Evolutionary conservation across 92 coral and sea anemone species (phyloP).

Genomic region (Epizoanthus stellaris): DNA sequence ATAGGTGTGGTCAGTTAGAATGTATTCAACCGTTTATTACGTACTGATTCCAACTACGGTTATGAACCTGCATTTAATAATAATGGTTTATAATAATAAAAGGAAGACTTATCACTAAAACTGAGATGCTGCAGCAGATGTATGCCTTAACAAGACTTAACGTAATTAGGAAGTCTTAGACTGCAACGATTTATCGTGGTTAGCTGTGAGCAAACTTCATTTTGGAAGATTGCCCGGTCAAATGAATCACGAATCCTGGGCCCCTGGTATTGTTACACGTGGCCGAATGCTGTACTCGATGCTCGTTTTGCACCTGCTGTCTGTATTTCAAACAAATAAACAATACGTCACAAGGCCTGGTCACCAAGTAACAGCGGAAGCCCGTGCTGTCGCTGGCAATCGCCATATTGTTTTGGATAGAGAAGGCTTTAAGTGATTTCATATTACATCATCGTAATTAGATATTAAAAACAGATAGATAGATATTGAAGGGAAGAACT

Average conservation of each 20-base stretch:
- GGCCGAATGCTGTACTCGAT: not conserved
- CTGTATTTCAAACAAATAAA: not conserved
- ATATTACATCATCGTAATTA: conserved; percentile 6
- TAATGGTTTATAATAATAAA: too few species aligned
- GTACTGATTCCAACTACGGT: too few species aligned
- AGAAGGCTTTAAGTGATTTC: conserved; percentile 6
- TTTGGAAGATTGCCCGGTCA: too few species aligned
- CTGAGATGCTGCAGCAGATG: too few species aligned
- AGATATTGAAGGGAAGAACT: not conserved
- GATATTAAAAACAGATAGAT: not conserved
- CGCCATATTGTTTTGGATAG: conserved; percentile 12
- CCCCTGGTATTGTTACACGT: not conserved
- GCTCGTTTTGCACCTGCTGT: not conserved
- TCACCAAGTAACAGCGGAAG: not conserved
- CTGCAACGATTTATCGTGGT: not conserved
- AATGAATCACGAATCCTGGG: too few species aligned
- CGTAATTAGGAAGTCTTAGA: too few species aligned
- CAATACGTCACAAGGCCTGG: conserved; percentile 36
- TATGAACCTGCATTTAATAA: too few species aligned
- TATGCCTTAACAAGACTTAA: too few species aligned
- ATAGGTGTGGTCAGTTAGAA: too few species aligned
- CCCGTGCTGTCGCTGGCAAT: not conserved
- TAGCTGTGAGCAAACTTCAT: too few species aligned
- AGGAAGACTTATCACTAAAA: too few species aligned
- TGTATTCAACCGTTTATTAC: too few species aligned